Evolutionary conservation across 2,113 vertebrate genomes (phyloP).

Genomic region (Myodes glareolus): DNA sequence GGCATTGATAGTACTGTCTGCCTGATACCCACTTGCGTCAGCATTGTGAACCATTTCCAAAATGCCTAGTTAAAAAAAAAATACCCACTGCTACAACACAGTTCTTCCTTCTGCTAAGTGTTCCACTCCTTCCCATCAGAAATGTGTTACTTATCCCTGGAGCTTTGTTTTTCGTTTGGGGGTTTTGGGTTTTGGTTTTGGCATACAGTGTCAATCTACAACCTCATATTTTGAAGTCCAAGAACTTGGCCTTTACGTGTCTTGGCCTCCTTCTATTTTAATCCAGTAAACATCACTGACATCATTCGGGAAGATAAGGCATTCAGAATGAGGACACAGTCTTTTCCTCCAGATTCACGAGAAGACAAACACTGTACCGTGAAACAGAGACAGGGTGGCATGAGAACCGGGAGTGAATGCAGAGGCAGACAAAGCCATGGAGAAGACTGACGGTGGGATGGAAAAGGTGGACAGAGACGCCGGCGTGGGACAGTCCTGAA

Average conservation of each 20-base stretch:
- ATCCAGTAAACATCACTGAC: background rate
- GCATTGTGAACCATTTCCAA: background rate
- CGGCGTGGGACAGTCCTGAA: background rate
- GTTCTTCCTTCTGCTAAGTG: background rate
- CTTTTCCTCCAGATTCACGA: background rate
- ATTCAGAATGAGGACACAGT: background rate
- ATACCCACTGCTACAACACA: background rate
- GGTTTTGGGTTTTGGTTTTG: background rate
- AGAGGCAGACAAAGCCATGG: background rate
- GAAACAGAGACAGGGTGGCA: background rate
- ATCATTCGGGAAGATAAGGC: background rate
- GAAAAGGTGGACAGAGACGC: background rate
- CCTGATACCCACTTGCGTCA: background rate
- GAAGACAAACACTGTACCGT: background rate
- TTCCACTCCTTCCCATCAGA: background rate
- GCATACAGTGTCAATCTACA: background rate
- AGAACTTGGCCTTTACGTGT: background rate
- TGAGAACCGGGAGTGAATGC: background rate
- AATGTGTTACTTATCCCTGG: background rate
- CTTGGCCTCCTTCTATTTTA: background rate
- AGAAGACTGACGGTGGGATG: background rate
- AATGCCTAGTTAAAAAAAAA: background rate
- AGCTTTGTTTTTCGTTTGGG: background rate
- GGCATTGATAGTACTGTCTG: background rate
- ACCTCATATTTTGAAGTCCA: background rate